Evolutionary conservation across 2,797 vertebrate genomes (phyloP), one percentile per base, ranked within the genome.

Genomic region (Galaxias olidus): DNA sequence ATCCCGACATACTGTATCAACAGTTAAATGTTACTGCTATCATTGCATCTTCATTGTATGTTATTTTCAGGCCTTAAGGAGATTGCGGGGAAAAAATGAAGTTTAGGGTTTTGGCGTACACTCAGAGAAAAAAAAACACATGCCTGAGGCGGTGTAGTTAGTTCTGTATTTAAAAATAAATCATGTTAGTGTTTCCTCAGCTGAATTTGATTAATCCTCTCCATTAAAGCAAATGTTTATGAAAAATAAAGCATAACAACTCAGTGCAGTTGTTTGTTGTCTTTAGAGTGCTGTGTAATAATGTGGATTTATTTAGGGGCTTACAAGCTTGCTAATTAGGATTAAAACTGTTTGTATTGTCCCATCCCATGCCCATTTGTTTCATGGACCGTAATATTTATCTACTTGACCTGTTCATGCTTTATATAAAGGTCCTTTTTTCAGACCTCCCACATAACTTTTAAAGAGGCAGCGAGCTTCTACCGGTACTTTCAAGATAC

Each of bases 131-230:
- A 62, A 76, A 68, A 7, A 17, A 12, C 53, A 66, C 47, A 11
- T 44, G 50, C 50, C 66, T 2, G 11, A 52, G 46, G 46, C 18
- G 48, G 68, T 58, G 68, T 56, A 61, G 43, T 45, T 45, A 30
- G 30, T 30, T 76, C 69, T 71, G 68, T 49, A 71, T 72, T 70
- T 66, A 11, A 61, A 63, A 66, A 43, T 65, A 63, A 66, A 43
- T 65, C 30, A 41, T 56, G 12, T 63, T 60, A 58, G 59, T 86
- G 74, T 78, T 81, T 82, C 74, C 75, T 47, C 46, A 78, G 79
- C 86, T 84, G 57, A 48, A 53, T 67, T 15, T 48, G 60, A 79
- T 75, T 44, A 74, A 61, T 76, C 61, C 15, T 74, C 17, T 18
- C 15, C 61, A 64, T 76, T 67, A 66, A 76, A 48, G 71, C 45